These are phyloP conservation scores for Patella caerulea DNA, from an alignment of 2,888 invertebrate genomes.

Conservation along the genomic window DNA sequence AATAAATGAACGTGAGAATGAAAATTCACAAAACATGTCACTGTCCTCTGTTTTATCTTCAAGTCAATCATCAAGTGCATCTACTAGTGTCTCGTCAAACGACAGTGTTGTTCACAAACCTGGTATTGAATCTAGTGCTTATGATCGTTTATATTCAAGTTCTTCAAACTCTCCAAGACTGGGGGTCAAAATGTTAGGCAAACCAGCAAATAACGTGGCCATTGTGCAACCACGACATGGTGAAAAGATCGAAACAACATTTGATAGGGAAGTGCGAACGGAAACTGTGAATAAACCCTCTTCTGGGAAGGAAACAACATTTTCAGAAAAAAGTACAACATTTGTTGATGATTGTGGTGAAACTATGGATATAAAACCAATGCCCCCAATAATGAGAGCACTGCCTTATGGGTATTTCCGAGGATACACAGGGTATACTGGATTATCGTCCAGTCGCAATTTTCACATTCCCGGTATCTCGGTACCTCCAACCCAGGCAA, in stretches of 20 bases:
- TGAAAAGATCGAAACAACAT: constrained; percentile 68
- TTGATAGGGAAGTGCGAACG: constrained; percentile 64
- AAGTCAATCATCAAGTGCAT: constrained; percentile 23
- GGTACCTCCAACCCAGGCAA: constrained; percentile 56
- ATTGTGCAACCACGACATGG: constrained; percentile 63
- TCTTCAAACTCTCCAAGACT: constrained; percentile 60
- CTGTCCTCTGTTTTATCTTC: not conserved
- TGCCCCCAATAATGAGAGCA: constrained; percentile 83
- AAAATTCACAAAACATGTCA: not conserved
- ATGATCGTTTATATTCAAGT: not conserved
- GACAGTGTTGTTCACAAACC: constrained; percentile 62
- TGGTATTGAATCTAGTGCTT: constrained; percentile 17
- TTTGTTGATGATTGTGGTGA: constrained; percentile 75
- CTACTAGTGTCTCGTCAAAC: constrained; percentile 59
- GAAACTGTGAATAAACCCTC: constrained; percentile 57
- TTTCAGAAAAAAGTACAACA: constrained; percentile 75
- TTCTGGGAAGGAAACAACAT: constrained; percentile 53
- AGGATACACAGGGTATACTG: constrained; percentile 55
- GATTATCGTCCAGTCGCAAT: constrained; percentile 49
- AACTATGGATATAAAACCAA: constrained; percentile 85
- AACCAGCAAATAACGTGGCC: constrained; percentile 61
- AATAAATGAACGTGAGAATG: not conserved
- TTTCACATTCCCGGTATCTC: constrained; percentile 60
- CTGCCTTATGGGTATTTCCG: constrained; percentile 62
- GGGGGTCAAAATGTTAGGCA: constrained; percentile 58